Conservation (phyloP, 2,888 invertebrate genomes). For the Coleophora deauratella region DNA sequence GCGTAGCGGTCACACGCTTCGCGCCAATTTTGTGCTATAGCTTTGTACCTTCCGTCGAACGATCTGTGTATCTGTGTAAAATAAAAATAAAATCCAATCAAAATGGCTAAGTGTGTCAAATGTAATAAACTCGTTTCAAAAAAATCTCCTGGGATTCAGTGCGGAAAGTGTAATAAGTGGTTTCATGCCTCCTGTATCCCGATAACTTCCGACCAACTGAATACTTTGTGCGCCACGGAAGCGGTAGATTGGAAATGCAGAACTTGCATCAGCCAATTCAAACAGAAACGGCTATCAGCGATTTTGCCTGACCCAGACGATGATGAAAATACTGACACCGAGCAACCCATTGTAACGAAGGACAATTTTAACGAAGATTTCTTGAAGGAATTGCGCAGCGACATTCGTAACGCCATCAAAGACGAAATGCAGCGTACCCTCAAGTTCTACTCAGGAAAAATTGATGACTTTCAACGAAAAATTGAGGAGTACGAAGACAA, state of each 20-base stretch:
- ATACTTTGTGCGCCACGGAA: background rate
- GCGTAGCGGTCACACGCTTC: too few species aligned
- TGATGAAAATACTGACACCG: background rate
- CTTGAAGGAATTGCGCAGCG: constrained; percentile 1
- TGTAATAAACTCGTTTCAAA: too few species aligned
- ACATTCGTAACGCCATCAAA: constrained; percentile 1
- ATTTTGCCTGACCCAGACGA: background rate
- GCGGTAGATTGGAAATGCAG: constrained; percentile 4
- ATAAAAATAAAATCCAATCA: too few species aligned
- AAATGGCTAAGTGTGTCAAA: too few species aligned
- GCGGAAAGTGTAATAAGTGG: constrained; percentile 1
- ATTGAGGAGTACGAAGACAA: too few species aligned
- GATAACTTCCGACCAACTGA: constrained; percentile 1
- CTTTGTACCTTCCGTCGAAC: too few species aligned
- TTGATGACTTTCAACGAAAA: constrained; percentile 9
- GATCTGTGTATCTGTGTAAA: too few species aligned
- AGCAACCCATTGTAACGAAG: too few species aligned
- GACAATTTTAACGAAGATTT: too few species aligned
- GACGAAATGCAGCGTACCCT: constrained; percentile 2
- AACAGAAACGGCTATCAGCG: background rate
- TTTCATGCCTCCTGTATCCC: constrained; percentile 1
- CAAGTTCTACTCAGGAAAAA: constrained; percentile 8
- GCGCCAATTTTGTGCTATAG: too few species aligned
- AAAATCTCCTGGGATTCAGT: too few species aligned
- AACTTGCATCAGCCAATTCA: background rate